Evolutionary conservation across 1,140 invertebrate genomes (phyloP).

Genomic region (Drosophila mojavensis): DNA sequence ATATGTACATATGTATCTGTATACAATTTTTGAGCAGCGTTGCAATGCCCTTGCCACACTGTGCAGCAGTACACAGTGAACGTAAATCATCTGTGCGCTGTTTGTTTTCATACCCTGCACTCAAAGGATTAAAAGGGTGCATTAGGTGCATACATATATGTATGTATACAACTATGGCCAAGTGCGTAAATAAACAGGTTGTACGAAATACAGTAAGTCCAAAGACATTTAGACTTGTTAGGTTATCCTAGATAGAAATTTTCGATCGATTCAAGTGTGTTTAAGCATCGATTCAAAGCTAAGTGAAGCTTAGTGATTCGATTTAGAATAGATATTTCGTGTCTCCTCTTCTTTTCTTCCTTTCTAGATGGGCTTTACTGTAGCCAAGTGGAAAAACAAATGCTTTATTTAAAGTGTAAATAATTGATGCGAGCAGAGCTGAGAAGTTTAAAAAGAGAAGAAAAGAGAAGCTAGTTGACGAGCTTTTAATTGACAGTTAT

Average conservation of each 20-base stretch:
- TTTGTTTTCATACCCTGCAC: slow-evolving; percentile 36
- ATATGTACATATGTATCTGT: neutral
- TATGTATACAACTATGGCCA: neutral
- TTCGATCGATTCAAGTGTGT: too few species aligned
- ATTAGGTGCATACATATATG: neutral
- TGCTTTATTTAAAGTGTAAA: too few species aligned
- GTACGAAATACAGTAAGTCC: neutral
- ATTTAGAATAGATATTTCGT: neutral
- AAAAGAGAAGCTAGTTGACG: too few species aligned
- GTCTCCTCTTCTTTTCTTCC: too few species aligned
- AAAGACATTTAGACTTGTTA: too few species aligned
- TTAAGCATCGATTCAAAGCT: too few species aligned
- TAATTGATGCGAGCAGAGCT: too few species aligned
- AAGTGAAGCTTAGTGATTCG: neutral
- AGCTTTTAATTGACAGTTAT: neutral
- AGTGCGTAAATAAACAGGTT: neutral
- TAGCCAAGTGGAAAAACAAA: too few species aligned
- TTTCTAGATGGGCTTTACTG: too few species aligned
- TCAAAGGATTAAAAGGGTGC: slow-evolving; percentile 13
- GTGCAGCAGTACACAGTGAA: slow-evolving; percentile 12
- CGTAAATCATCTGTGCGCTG: slow-evolving; percentile 17
- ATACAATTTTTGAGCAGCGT: neutral
- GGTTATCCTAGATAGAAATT: too few species aligned
- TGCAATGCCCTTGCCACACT: slow-evolving; percentile 6
- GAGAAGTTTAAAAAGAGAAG: too few species aligned